Conservation (phyloP, 1,140 invertebrate species). For the Drosophila pallidifrons region DNA sequence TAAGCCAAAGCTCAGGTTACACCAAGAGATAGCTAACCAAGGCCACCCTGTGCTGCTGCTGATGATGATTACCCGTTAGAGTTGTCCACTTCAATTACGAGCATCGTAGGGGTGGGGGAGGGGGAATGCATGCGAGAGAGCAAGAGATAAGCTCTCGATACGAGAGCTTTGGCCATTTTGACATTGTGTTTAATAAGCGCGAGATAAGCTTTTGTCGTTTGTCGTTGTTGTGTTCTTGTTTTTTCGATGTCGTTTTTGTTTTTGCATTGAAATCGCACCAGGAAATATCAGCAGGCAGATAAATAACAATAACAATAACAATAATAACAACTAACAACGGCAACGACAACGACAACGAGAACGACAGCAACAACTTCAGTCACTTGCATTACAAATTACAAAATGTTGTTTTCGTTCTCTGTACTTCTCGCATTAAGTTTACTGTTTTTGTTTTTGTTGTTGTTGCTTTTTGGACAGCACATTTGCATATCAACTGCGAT, state of each 20-base stretch:
- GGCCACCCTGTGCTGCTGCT: conserved; percentile 41
- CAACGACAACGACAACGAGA: conserved; percentile 24
- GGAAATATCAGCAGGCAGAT: conserved; percentile 77
- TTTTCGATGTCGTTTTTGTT: conserved; percentile 44
- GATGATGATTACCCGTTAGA: conserved; percentile 27
- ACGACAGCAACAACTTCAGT: conserved; percentile 37
- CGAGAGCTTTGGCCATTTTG: conserved; percentile 70
- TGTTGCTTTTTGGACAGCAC: conserved; percentile 64
- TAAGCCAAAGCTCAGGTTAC: conserved; percentile 67
- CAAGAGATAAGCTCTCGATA: conserved; percentile 65
- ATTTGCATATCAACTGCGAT: conserved; percentile 73
- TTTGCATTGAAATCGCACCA: conserved; percentile 72
- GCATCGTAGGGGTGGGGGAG: neutral
- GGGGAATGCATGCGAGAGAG: neutral
- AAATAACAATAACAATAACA: conserved; percentile 59
- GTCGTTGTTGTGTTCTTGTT: conserved; percentile 23
- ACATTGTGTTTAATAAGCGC: conserved; percentile 80
- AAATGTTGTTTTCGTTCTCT: conserved; percentile 63
- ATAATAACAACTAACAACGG: conserved; percentile 44
- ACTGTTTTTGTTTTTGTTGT: conserved; percentile 32
- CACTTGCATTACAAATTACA: conserved; percentile 74
- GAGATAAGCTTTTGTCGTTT: conserved; percentile 61
- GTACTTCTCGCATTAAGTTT: conserved; percentile 26
- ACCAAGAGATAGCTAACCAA: conserved; percentile 30
- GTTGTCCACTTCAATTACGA: conserved; percentile 49